Base-by-base conservation (phyloP, 2,113 vertebrate genomes). In the Lophochroa leadbeateri region DNA sequence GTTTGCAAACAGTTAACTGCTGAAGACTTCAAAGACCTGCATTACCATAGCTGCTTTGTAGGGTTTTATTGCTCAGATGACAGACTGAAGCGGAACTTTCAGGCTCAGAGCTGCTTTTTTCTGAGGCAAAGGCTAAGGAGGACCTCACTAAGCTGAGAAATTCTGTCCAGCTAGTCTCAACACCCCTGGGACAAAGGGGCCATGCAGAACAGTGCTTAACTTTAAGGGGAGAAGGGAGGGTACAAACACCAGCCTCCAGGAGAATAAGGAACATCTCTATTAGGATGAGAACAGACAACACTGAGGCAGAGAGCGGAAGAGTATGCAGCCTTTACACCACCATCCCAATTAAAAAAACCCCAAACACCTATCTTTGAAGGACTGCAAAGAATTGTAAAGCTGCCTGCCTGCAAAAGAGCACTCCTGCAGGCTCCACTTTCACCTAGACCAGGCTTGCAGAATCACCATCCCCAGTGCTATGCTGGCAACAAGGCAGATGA, bases 381-480 rank as follows among this genome's bases (percentile, higher is more conserved):
- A 35, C 43, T 25, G 7, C 29, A 28, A 75, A 83, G 25, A 46
- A 35, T 16, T 39, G 7, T 33, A 74, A 83, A 79, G 15, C 67
- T 43, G 33, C 3, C 9, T 7, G 7, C 13, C 11, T 15, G 10
- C 14, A 50, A 44, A 44, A 68, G 33, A 87, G 8, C 28, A 44
- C 27, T 50, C 31, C n/a, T 12, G 6, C 47, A 75, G 49, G 61
- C n/a, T 75, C 28, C 29, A 33, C 27, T 47, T 69, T 55, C 64
- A 69, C 25, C 17, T 15, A 68, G 24, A 31, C 14, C 44, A 55
- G n/a, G 11, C 3, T n/a, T 19, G 31, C 37, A 72, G 47, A 82
- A 72, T 10, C 1, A 0, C 11, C 11, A 29, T 7, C 57, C 11
- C 10, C 12, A 58, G 41, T 6, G 20, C 33, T 16, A 5, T 7